Evolutionary conservation across 2,888 invertebrate species (phyloP).

Genomic region (Dendrolimus pini): DNA sequence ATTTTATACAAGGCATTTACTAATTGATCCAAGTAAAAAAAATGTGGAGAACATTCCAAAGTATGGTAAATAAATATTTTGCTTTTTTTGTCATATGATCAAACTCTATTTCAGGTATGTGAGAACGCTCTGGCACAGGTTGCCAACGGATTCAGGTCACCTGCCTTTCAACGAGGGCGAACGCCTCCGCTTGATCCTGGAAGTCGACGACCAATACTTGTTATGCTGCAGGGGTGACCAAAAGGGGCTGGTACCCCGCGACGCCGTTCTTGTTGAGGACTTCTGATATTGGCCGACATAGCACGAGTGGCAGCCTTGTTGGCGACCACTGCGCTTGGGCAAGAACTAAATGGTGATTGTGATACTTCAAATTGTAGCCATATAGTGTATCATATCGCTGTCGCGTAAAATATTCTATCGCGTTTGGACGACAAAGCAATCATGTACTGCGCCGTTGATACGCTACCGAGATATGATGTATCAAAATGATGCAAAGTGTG

Average conservation of each 20-base stretch:
- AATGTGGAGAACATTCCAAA: too few relatives aligned
- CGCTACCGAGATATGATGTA: too few relatives aligned
- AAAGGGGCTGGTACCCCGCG: constrained; percentile 85
- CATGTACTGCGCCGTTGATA: too few relatives aligned
- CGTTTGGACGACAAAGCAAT: too few relatives aligned
- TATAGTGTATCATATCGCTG: constrained; percentile 10
- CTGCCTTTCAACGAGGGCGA: constrained; percentile 87
- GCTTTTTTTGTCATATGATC: too few relatives aligned
- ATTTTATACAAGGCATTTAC: too few relatives aligned
- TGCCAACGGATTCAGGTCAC: constrained; percentile 87
- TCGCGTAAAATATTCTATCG: too few relatives aligned
- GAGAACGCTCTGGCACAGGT: constrained; percentile 82
- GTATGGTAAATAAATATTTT: too few relatives aligned
- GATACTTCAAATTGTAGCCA: constrained; percentile 8
- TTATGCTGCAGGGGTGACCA: constrained; percentile 85
- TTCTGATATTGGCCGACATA: constrained; percentile 69
- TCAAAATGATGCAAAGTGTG: too few relatives aligned
- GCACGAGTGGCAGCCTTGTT: constrained; percentile 63
- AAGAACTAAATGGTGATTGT: constrained; percentile 13
- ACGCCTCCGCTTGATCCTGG: constrained; percentile 82
- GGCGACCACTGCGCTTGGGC: constrained; percentile 53
- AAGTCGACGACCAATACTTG: constrained; percentile 86
- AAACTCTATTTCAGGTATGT: constrained; percentile 71
- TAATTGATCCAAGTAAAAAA: too few relatives aligned
- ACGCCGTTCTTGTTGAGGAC: constrained; percentile 78